Percentiles rank a stretch among this genome's conserved stretches.
Evolutionary conservation across 2,888 invertebrate species (phyloP).

Genomic region (Pyrgus malvae): DNA sequence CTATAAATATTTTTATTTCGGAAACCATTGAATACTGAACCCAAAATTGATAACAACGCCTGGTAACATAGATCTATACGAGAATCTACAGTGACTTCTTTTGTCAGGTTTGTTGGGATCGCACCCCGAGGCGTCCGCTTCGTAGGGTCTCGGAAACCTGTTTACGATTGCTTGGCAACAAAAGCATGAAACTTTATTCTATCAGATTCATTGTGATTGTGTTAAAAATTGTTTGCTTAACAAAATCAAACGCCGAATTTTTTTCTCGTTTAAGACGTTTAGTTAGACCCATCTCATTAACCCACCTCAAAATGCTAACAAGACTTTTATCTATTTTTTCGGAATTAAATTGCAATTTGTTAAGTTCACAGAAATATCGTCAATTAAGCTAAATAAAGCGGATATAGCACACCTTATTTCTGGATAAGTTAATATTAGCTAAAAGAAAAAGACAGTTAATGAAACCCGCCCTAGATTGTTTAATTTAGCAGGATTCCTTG

Average conservation of each 20-base stretch:
- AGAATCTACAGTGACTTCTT: too few relatives aligned
- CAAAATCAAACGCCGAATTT: too few relatives aligned
- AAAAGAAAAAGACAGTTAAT: background rate
- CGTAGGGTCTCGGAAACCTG: constrained; percentile 1
- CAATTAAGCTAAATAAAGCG: too few relatives aligned
- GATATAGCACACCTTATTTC: too few relatives aligned
- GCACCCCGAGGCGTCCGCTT: constrained; percentile 2
- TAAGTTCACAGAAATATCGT: too few relatives aligned
- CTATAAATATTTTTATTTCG: background rate
- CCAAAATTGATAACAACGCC: background rate
- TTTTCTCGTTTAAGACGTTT: too few relatives aligned
- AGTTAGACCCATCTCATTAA: too few relatives aligned
- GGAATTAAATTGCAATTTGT: too few relatives aligned
- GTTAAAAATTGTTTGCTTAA: background rate
- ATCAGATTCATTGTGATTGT: background rate
- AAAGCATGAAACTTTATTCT: constrained; percentile 3
- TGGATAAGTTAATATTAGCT: too few relatives aligned
- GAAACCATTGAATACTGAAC: background rate
- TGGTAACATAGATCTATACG: too few relatives aligned
- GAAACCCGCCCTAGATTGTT: background rate
- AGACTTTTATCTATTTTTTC: too few relatives aligned
- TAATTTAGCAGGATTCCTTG: constrained; percentile 3
- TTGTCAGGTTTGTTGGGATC: constrained; percentile 2
- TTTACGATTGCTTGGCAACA: constrained; percentile 9
- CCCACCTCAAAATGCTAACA: too few relatives aligned